Base-by-base conservation (phyloP, 2,113 vertebrate species). In the Malurus alboscapulatus region DNA sequence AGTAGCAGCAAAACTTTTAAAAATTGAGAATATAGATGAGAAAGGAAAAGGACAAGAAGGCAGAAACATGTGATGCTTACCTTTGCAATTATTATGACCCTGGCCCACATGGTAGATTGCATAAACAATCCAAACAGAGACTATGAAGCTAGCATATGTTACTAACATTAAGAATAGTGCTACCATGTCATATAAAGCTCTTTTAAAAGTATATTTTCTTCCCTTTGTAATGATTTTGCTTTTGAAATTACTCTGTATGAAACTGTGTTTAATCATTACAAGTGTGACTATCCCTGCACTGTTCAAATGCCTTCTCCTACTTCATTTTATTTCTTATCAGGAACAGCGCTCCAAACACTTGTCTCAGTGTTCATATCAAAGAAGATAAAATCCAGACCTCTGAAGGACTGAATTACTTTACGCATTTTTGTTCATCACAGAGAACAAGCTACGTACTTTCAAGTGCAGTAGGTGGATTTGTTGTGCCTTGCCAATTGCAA, bases 311-410 rank as follows among this genome's bases (percentile, higher is more conserved):
- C 75, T 95, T 95, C 94, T 96, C 77, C 95, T 95, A 67, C 95
- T 92, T 97, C 59, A 55, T 92, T 97, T 96, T 91, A 82, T 96
- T 97, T 96, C 97, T 98, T 97, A 97, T 98, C 97, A 45, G 95
- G 75, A 93, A 91, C 94, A 96, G 96, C 91, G 84, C 96, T 97
- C 97, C 91, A 97, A 97, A 97, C 97, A 97, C 96, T 98, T 95
- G 94, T 97, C 96, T 97, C 95, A 82, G 92, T 97, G 91, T 96
- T 96, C 93, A 95, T 97, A 98, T 98, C 97, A 98, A 98, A 98
- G 97, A 90, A 97, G 96, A 97, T 96, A 94, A 97, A 97, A 97
- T 97, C 87, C 95, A 97, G 94, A 93, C 88, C 94, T 97, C 92
- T 96, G 85, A 97, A 96, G 94, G 87, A 90, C 55, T 97, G 96